These are phyloP conservation scores for Spheniscus humboldti DNA, from an alignment of 2,797 vertebrate genomes.

Conservation along the genomic window DNA sequence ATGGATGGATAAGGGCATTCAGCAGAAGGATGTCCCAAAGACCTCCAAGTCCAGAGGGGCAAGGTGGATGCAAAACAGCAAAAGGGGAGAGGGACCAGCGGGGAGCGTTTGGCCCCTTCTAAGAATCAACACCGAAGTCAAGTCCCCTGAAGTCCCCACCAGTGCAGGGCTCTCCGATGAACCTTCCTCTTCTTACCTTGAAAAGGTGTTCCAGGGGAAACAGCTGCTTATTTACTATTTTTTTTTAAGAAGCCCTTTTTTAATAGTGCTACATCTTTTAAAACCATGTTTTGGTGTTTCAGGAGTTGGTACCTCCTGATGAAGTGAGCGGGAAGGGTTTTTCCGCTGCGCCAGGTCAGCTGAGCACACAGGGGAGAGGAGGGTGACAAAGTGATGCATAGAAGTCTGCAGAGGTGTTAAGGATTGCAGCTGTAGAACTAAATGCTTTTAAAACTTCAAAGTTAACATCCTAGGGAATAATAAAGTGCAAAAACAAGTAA, in stretches of 20 bases:
- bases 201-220: background rate
- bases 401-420: slow-evolving; percentile 23
- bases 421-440: slow-evolving; percentile 43
- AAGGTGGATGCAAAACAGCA: background rate
- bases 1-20: background rate
- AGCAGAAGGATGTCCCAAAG: background rate
- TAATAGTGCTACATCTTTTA: background rate
- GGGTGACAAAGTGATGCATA: slow-evolving; percentile 21
- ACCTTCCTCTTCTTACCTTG: background rate
- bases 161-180: background rate
- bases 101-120: background rate
- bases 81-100: background rate
- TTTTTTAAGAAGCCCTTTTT: background rate
- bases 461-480: slow-evolving; percentile 52
- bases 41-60: background rate
- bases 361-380: background rate
- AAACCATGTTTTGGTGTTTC: background rate
- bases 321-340: background rate
- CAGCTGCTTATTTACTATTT: no score
- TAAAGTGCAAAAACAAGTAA: slow-evolving; percentile 59
- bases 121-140: background rate
- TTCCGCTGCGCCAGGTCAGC: slow-evolving; percentile 6
- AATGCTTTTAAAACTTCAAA: slow-evolving; percentile 60
- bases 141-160: background rate
- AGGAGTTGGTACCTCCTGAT: background rate